Conservation (phyloP, 2,113 vertebrate genomes). For the Atrichornis clamosus region DNA sequence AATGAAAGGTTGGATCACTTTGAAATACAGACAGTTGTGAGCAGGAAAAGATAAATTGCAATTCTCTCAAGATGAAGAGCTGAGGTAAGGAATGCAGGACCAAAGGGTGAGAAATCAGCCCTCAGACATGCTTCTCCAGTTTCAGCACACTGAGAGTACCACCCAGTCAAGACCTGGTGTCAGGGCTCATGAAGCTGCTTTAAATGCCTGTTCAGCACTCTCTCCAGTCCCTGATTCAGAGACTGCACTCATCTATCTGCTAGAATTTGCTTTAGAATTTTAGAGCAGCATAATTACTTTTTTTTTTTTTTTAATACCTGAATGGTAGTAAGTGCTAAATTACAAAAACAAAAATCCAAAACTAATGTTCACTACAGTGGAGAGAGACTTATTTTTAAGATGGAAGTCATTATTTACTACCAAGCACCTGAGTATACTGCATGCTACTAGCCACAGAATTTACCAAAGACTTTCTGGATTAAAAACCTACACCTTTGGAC, state of each 20-base stretch:
- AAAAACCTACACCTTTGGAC: neutral
- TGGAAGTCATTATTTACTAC: neutral
- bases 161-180: neutral
- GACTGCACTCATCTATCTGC: neutral
- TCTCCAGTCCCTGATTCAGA: neutral
- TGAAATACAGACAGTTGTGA: neutral
- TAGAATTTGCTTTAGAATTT: neutral
- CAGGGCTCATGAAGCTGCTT: neutral
- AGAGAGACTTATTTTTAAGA: neutral
- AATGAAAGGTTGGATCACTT: neutral
- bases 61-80: neutral
- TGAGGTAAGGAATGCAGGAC: neutral
- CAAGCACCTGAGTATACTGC: neutral
- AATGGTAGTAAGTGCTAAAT: neutral
- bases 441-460: neutral
- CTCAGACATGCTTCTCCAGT: neutral
- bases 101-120: neutral
- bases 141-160: neutral
- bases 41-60: neutral
- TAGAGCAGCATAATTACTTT: neutral
- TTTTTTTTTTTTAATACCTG: neutral
- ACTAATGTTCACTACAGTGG: neutral
- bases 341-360: neutral
- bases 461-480: neutral
- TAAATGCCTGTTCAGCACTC: neutral